A percentile compares a stretch with the other conserved stretches of the same genome.
phyloP scores from a whole-genome alignment of 2,113 vertebrate genomes.

The Danio rerio region DNA sequence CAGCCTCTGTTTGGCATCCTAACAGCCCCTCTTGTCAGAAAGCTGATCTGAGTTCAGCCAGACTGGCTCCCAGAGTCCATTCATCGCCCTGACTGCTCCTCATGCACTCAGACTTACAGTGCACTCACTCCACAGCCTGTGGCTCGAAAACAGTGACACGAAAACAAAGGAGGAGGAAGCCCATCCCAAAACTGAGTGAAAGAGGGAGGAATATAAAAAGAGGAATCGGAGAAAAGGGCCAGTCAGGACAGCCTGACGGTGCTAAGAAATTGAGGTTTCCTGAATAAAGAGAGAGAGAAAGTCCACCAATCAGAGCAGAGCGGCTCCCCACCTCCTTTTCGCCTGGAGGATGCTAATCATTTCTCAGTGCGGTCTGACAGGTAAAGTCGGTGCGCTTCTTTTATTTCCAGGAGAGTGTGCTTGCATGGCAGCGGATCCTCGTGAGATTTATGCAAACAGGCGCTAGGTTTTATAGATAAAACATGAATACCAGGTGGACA shows the following conservation, averaged over 20 bases:
- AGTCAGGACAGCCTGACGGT: constrained; percentile 41
- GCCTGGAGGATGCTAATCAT: constrained; percentile 27
- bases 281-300: neutral
- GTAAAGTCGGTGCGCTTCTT: constrained; percentile 9
- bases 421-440: neutral
- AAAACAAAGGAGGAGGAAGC: constrained; percentile 46
- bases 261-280: constrained; percentile 17
- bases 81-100: constrained; percentile 32
- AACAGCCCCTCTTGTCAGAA: constrained; percentile 22
- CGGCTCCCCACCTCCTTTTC: neutral
- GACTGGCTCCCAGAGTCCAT: constrained; percentile 20
- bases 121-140: constrained; percentile 16
- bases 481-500: neutral
- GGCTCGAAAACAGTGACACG: constrained; percentile 14
- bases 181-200: constrained; percentile 42
- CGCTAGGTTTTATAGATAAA: neutral
- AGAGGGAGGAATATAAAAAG: constrained; percentile 25
- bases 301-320: constrained; percentile 34
- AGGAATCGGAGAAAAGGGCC: constrained; percentile 19
- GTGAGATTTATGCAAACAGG: constrained; percentile 4
- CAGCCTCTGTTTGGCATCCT: constrained; percentile 34
- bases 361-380: constrained; percentile 13
- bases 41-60: constrained; percentile 40
- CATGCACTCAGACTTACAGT: constrained; percentile 24
- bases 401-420: neutral